Base-by-base conservation (phyloP, 1,140 invertebrate genomes). In the Drosophila oshimai region DNA sequence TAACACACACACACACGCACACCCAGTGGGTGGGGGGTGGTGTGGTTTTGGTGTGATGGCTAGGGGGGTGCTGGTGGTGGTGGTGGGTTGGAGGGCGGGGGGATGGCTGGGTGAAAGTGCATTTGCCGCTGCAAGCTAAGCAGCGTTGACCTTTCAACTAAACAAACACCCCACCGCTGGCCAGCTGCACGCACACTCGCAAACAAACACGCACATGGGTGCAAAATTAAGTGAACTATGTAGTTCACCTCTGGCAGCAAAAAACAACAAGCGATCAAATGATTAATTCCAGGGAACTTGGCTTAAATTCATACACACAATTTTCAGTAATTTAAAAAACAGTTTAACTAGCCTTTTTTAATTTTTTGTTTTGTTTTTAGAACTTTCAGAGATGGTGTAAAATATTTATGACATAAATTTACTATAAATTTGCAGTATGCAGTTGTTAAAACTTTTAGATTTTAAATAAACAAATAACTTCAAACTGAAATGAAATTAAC, bases 1-100 rank as follows among this genome's bases (percentile, higher is more conserved):
- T 75, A 58, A 53, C 53, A 44, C 67, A 33, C 18, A 39, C 13
- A 36, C 28, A n/a, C 39, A 42, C 51, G 42, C 28, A 24, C 33
- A 41, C 18, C 2, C 1, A 41, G 12, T 36, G 31, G 42, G 22
- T 46, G 31, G 12, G 31, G 34, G 33, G 46, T 20, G 13, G 20
- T 28, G 24, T 5, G 12, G 12, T 13, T 13, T 12, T 13, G 36
- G 24, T 15, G 24, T 7, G 22, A 29, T 6, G 20, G 26, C 15
- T 37, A 37, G 31, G 29, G 39, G 17, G 4, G 12, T 29, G 26
- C 15, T 37, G 49, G 31, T 39, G 39, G 17, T 7, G 12, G 13
- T 10, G 33, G 33, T 6, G 36, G 6, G 9, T 7, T n/a, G 1
- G 12, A 18, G 10, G 3, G 9, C 15, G n/a, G 18, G 6, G 44